Conservation (phyloP, 2,797 vertebrate genomes). For the Gila robusta region DNA sequence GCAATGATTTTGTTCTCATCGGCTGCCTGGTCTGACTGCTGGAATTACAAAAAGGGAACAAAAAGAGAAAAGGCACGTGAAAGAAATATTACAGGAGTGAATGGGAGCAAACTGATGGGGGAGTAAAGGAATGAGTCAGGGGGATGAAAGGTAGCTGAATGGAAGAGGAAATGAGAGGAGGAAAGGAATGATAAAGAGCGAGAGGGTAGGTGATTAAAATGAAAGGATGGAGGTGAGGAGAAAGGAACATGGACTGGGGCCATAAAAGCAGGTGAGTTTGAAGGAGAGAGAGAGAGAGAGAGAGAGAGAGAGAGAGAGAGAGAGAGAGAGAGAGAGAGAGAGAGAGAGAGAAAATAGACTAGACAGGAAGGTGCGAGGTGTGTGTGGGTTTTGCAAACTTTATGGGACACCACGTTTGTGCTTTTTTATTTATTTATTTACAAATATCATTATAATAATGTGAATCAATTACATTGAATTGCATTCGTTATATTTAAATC, state of each 20-base stretch:
- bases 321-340: too few relatives aligned
- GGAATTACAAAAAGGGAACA: not conserved
- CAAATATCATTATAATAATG: not conserved
- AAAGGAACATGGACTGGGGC: not conserved
- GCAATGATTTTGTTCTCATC: constrained; percentile 30
- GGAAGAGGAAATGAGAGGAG: constrained; percentile 31
- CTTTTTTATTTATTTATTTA: not conserved
- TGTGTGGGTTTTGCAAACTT: not conserved
- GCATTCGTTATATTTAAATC: not conserved
- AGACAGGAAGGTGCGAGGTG: not conserved
- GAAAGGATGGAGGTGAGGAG: constrained; percentile 5
- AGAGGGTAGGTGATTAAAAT: constrained; percentile 27
- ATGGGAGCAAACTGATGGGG: not conserved
- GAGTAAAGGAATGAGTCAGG: constrained; percentile 25
- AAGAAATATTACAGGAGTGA: constrained; percentile 11
- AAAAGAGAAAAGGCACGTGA: not conserved
- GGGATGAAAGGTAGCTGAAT: constrained; percentile 12
- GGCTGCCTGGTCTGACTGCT: not conserved
- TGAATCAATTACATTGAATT: not conserved
- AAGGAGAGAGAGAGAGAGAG: not conserved
- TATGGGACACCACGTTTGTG: not conserved
- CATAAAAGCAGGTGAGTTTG: constrained; percentile 24
- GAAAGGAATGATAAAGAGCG: constrained; percentile 21
- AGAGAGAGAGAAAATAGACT: not conserved
- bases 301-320: constrained; percentile 1